Evolutionary conservation across 37 sponge, comb jelly and placozoan species (phyloP).

Genomic region (Axinella damicornis): DNA sequence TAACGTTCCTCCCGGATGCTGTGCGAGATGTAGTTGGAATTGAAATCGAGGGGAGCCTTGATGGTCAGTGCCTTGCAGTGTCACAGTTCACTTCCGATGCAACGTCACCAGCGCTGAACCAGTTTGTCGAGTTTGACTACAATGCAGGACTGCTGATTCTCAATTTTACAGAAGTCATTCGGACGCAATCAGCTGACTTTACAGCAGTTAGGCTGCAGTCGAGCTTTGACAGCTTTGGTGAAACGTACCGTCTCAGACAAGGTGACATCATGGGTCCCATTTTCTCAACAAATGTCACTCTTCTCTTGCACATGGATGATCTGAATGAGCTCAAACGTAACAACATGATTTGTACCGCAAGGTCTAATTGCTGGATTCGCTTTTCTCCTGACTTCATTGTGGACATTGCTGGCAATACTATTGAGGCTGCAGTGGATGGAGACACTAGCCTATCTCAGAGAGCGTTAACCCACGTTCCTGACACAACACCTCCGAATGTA

Average conservation of each 20-base stretch:
- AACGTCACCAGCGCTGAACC: constrained; percentile 57
- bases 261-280: constrained; percentile 18
- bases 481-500: constrained; percentile 55
- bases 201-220: constrained; percentile 57
- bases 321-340: constrained; percentile 71
- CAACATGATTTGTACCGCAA: constrained; percentile 41
- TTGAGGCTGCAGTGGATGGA: constrained; percentile 35
- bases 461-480: constrained; percentile 40
- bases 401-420: constrained; percentile 73
- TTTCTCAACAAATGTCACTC: constrained; percentile 54
- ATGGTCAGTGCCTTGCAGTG: constrained; percentile 42
- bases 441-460: neutral
- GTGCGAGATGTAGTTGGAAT: constrained; percentile 67
- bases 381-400: constrained; percentile 55
- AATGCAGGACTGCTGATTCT: constrained; percentile 68
- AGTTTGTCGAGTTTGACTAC: constrained; percentile 68
- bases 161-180: constrained; percentile 76
- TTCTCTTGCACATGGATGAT: constrained; percentile 52
- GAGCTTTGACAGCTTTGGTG: constrained; percentile 10
- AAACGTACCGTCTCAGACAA: constrained; percentile 2
- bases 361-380: constrained; percentile 67
- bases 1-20: constrained; percentile 49
- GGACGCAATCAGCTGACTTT: constrained; percentile 58
- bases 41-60: constrained; percentile 34
- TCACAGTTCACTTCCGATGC: constrained; percentile 46